phyloP scores from a whole-genome alignment of 1,140 invertebrate genomes.

The Psilanteris sp. region DNA sequence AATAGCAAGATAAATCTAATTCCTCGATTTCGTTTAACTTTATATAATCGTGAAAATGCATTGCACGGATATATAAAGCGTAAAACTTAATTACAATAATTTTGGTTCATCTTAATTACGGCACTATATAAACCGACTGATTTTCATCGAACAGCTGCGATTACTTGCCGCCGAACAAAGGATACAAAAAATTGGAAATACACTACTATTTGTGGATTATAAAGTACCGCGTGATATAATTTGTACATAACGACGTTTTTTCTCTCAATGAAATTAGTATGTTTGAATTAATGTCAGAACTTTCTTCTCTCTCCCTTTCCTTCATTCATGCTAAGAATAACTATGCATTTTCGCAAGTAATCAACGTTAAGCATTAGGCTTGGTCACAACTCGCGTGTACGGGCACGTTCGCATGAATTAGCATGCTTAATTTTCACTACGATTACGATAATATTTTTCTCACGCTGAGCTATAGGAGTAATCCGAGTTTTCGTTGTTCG shows the following conservation, averaged over 20 bases:
- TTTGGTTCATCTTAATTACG: constrained; percentile 5
- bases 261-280: constrained; percentile 25
- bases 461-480: constrained; percentile 29
- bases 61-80: constrained; percentile 7
- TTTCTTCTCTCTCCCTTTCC: constrained; percentile 40
- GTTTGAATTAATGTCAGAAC: constrained; percentile 18
- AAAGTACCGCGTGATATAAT: constrained; percentile 8
- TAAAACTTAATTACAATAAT: constrained; percentile 25
- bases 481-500: constrained; percentile 22
- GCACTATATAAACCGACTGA: constrained; percentile 5
- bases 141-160: no score
- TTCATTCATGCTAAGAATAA: constrained; percentile 37
- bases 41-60: constrained; percentile 3
- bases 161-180: constrained; percentile 5
- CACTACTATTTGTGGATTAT: background rate
- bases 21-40: background rate
- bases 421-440: constrained; percentile 54
- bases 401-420: constrained; percentile 55
- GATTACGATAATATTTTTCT: constrained; percentile 34
- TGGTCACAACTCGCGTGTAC: constrained; percentile 28
- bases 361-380: constrained; percentile 55
- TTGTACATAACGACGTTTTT: constrained; percentile 8
- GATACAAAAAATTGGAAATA: constrained; percentile 1
- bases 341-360: constrained; percentile 49
- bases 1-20: constrained; percentile 3